Base-by-base conservation (phyloP, 2,113 vertebrate genomes). In the Petaurus breviceps region DNA sequence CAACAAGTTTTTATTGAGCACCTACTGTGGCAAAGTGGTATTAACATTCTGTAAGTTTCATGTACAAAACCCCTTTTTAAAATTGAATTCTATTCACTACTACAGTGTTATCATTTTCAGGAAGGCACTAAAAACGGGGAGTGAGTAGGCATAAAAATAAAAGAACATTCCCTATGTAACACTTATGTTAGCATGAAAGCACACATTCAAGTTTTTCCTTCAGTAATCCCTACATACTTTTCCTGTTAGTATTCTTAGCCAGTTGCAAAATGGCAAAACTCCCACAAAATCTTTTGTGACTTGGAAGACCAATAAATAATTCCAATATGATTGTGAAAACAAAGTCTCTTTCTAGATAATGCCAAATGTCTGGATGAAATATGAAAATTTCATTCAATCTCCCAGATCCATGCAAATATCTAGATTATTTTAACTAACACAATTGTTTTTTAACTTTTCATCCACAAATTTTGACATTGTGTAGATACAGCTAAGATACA, bases 281-380 rank as follows among this genome's bases (percentile, higher is more conserved):
- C 77, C 37, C 77, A 53, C 95, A n/a, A 92, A 90, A 94, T 95
- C 54, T 93, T 68, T 28, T 92, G 89, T 95, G 93, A 89, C 92
- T 90, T 54, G 57, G 51, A 93, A 95, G 26, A 89, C 23, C 50
- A 31, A 57, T 24, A 11, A 93, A 91, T 93, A 68, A 93, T 92
- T 93, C 25, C 37, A 92, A 9, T 84, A 43, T 84, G 43, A 37
- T 46, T 37, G 49, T 90, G 43, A 68, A 37, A 90, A 53, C 3
- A 22, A 11, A 92, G 51, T 91, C 31, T 11, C 28, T 94, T 55
- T 94, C 90, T 91, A n/a, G 28, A 49, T 46, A 92, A 90, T 31
- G 47, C n/a, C 92, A 92, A 96, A 95, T 91, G 91, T 24, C 31
- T 47, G 94, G 77, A 90, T 61, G 19, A 61, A 93, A 93, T 53